Evolutionary conservation across 2,113 vertebrate species (phyloP).

Genomic region (Gymnocephalus cernua): DNA sequence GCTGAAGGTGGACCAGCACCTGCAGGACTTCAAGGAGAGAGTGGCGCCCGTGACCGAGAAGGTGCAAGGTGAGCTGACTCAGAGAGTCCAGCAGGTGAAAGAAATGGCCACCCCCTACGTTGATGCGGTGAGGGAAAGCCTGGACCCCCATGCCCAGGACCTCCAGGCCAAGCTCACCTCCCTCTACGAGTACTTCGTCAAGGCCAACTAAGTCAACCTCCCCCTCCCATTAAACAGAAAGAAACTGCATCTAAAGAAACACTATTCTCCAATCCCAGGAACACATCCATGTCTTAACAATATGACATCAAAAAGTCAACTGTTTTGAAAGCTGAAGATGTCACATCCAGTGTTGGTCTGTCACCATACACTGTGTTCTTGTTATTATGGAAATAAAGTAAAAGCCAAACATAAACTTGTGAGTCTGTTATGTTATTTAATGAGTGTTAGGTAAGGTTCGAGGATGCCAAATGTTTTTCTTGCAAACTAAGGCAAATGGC

Average conservation of each 20-base stretch:
- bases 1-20: slow-evolving; percentile 71
- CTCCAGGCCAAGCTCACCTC: slow-evolving; percentile 68
- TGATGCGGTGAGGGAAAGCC: slow-evolving; percentile 65
- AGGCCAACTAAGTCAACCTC: slow-evolving; percentile 65
- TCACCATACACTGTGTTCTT: slow-evolving; percentile 45
- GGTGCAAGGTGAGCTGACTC: slow-evolving; percentile 72
- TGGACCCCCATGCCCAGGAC: slow-evolving; percentile 76
- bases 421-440: slow-evolving; percentile 18
- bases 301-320: neutral
- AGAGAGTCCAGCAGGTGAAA: slow-evolving; percentile 71
- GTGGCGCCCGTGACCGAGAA: slow-evolving; percentile 74
- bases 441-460: neutral
- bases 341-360: slow-evolving; percentile 41
- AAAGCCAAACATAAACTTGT: slow-evolving; percentile 22
- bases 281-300: neutral
- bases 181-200: slow-evolving; percentile 69
- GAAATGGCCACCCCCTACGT: slow-evolving; percentile 77
- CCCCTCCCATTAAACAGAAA: slow-evolving; percentile 6
- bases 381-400: slow-evolving; percentile 62
- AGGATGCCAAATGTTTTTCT: neutral
- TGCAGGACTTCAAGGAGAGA: slow-evolving; percentile 77
- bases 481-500: neutral
- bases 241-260: slow-evolving; percentile 7
- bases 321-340: neutral
- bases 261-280: neutral